phyloP scores from a whole-genome alignment of 2,797 vertebrate species.

The Rhyacichthys aspro region DNA sequence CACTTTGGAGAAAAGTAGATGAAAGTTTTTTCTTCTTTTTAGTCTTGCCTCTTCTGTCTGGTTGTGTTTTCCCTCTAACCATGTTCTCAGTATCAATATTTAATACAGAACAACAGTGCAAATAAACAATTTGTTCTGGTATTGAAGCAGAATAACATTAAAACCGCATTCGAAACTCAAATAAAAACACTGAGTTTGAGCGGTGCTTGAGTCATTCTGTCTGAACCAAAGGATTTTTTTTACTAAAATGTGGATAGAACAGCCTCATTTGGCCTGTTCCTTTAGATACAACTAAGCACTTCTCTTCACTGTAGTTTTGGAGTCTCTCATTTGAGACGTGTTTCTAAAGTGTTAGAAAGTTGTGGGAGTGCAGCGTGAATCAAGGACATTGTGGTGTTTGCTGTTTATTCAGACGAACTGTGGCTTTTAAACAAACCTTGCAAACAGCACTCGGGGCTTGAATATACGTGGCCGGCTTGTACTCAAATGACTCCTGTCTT shows the following conservation, averaged over 20 bases:
- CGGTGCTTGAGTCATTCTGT: background rate
- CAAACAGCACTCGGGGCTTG: slow-evolving; percentile 14
- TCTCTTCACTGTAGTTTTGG: background rate
- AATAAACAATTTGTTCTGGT: slow-evolving; percentile 19
- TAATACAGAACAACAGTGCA: slow-evolving; percentile 29
- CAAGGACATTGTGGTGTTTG: slow-evolving; percentile 25
- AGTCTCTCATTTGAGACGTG: slow-evolving; percentile 12
- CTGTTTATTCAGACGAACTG: slow-evolving; percentile 34
- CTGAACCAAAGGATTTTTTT: too few relatives aligned
- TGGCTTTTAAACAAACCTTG: slow-evolving; percentile 13
- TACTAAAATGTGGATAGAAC: too few relatives aligned
- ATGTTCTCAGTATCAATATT: slow-evolving; percentile 23
- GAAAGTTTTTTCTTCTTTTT: background rate
- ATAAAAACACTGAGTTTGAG: slow-evolving; percentile 31
- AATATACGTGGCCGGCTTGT: background rate
- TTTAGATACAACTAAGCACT: too few relatives aligned
- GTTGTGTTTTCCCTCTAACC: slow-evolving; percentile 16
- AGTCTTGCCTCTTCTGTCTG: slow-evolving; percentile 4
- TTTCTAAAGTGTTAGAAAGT: slow-evolving; percentile 18
- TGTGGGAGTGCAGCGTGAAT: slow-evolving; percentile 6
- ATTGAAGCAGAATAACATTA: slow-evolving; percentile 6
- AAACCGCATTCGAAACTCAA: slow-evolving; percentile 16
- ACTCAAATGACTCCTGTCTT: background rate
- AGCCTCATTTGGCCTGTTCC: too few relatives aligned
- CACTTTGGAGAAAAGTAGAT: too few relatives aligned